Evolutionary conservation across 2,113 vertebrate genomes (phyloP).

Genomic region (Corapipo altera): DNA sequence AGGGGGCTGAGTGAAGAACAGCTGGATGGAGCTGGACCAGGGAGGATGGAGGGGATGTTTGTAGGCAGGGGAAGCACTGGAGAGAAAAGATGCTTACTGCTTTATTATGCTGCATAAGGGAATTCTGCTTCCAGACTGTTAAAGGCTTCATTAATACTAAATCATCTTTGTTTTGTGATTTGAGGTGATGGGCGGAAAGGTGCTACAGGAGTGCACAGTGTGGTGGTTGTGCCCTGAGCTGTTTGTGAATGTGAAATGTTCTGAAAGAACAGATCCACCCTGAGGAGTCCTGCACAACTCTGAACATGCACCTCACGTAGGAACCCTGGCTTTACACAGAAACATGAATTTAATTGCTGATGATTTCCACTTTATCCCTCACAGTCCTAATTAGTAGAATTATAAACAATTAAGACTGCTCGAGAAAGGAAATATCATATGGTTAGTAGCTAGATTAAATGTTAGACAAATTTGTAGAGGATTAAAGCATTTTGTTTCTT

Average conservation of each 20-base stretch:
- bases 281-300: background rate
- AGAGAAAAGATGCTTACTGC: background rate
- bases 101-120: background rate
- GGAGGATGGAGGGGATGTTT: background rate
- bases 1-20: background rate
- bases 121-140: background rate
- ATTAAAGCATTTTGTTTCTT: conserved; percentile 71
- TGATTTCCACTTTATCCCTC: background rate
- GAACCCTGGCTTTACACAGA: background rate
- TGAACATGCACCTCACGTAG: background rate
- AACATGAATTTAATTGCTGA: background rate
- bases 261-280: background rate
- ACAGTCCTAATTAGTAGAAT: conserved; percentile 46
- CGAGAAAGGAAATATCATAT: conserved; percentile 35
- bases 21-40: background rate
- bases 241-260: background rate
- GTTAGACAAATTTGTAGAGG: conserved; percentile 51
- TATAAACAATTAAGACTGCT: conserved; percentile 53
- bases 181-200: background rate
- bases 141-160: background rate
- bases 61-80: background rate
- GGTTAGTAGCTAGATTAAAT: conserved; percentile 66
- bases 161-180: background rate
- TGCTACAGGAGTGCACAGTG: background rate
- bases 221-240: background rate